Base-by-base conservation (phyloP, 2,113 vertebrate species). In the Siphamia tubifer region DNA sequence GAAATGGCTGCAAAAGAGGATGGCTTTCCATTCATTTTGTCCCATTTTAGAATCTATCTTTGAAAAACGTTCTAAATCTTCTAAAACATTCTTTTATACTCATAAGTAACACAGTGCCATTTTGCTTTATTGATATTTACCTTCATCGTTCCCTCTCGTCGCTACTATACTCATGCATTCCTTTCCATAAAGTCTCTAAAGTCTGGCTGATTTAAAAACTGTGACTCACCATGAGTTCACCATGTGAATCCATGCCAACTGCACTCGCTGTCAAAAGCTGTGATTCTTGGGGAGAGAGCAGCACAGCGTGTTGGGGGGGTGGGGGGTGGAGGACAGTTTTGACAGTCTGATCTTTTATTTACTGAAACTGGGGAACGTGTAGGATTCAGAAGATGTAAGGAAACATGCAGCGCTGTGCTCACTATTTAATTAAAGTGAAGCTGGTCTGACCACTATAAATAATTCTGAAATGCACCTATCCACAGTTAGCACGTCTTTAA, bases 311-410 rank as follows among this genome's bases (percentile, higher is more conserved):
- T 15, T 2, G 1, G 35, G 45, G 19, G n/a, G 24, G 45, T 12
- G 4, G 48, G 63, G 15, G 30, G 21, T 31, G 34, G 12, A 6
- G 10, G 31, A 54, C 44, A 47, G n/a, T 68, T 75, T 57, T 52
- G 51, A 34, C 23, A 43, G 57, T 31, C 25, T 60, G 32, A 62
- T 73, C 47, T 81, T 76, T 70, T 60, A 47, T 69, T 51, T n/a
- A 16, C 35, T 35, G 31, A 34, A 47, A 40, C 32, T 12, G 3
- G 42, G 20, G 15, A 35, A 23, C 24, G 44, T 32, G 24, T 35
- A 16, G 27, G 32, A 31, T 45, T 17, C 21, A 43, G 49, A 16
- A 36, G 49, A 75, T 39, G 12, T 7, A 43, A 23, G 25, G 7
- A 39, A 68, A 36, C 13, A 36, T 4, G 12, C 35, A 25, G 38